Conservation (phyloP, 1,140 invertebrate species). For the Solenopsis invicta region DNA sequence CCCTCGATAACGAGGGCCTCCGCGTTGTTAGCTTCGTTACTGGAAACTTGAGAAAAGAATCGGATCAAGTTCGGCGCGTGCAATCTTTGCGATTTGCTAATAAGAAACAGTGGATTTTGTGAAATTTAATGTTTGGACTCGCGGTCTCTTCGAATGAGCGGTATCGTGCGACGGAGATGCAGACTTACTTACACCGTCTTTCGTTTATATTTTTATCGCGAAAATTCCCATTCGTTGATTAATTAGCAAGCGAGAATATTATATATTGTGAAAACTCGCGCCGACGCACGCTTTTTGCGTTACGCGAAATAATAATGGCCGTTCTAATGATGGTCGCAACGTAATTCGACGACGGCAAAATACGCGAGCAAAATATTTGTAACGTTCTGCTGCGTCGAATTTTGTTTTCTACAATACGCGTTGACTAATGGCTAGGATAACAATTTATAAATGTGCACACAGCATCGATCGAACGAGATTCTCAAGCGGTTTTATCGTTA, state of each 20-base stretch:
- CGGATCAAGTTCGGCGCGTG: constrained; percentile 29
- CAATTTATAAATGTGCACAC: constrained; percentile 4
- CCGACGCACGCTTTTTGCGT: constrained; percentile 14
- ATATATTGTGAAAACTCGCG: constrained; percentile 6
- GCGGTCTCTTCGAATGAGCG: not conserved
- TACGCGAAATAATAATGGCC: constrained; percentile 31
- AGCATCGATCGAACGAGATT: constrained; percentile 30
- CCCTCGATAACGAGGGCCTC: not conserved
- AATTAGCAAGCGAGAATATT: constrained; percentile 27
- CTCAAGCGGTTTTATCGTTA: constrained; percentile 18
- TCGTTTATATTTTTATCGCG: constrained; percentile 20
- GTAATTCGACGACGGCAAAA: constrained; percentile 19
- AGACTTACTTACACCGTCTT: not conserved
- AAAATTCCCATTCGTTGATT: not conserved
- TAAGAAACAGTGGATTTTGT: constrained; percentile 1
- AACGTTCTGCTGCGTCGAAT: not conserved
- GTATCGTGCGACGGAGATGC: not conserved
- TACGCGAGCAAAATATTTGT: constrained; percentile 35
- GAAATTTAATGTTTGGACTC: not conserved
- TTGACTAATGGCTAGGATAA: constrained; percentile 22
- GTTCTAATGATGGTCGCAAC: constrained; percentile 2
- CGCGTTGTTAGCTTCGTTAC: constrained; percentile 40
- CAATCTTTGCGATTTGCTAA: constrained; percentile 30
- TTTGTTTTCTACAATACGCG: not conserved
- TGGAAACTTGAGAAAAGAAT: constrained; percentile 49